Evolutionary conservation across 2,888 invertebrate species (phyloP).

Genomic region (Chironomus tentans): DNA sequence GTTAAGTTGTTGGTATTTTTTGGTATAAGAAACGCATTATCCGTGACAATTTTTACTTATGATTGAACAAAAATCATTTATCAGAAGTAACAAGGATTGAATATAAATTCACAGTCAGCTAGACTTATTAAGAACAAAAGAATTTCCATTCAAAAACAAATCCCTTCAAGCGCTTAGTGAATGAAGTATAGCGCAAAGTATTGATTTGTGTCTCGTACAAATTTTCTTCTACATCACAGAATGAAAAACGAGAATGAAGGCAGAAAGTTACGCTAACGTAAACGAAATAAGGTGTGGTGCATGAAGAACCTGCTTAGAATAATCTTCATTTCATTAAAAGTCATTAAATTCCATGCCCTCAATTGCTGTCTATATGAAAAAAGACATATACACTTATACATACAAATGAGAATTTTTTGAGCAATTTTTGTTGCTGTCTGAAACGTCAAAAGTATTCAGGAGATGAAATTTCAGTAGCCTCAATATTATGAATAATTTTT

Average conservation of each 20-base stretch:
- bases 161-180: too few relatives aligned
- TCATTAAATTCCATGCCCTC: constrained; percentile 11
- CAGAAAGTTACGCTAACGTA: neutral
- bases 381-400: neutral
- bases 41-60: too few relatives aligned
- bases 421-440: too few relatives aligned
- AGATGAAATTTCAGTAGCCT: neutral
- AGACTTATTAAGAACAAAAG: neutral
- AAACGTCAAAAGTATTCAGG: neutral
- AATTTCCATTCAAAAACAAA: neutral
- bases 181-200: neutral
- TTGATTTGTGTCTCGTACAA: constrained; percentile 10
- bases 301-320: constrained; percentile 6
- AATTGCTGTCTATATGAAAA: neutral
- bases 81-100: too few relatives aligned
- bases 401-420: too few relatives aligned
- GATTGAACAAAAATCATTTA: too few relatives aligned
- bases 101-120: too few relatives aligned
- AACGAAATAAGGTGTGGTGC: constrained; percentile 14
- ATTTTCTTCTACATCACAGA: neutral
- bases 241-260: neutral
- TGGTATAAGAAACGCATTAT: too few relatives aligned
- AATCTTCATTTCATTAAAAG: constrained; percentile 21
- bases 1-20: too few relatives aligned
- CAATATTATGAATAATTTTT: constrained; percentile 7